Evolutionary conservation across 2,113 vertebrate genomes (phyloP).

Genomic region (Pterophyllum scalare): DNA sequence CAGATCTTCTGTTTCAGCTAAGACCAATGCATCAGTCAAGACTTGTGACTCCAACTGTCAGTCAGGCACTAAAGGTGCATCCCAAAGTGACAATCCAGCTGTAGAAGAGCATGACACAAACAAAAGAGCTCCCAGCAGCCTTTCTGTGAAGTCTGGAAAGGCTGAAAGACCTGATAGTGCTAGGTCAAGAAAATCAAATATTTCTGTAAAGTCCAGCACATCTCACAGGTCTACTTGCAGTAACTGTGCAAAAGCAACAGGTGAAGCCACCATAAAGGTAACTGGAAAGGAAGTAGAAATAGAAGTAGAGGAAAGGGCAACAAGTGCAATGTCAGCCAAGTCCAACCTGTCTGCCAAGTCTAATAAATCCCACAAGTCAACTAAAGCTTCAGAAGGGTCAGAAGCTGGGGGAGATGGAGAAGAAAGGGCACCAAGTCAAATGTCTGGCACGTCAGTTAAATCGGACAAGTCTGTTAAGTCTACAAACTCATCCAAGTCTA

Average conservation of each 20-base stretch:
- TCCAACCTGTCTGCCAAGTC: slow-evolving; percentile 59
- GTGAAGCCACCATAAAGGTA: not conserved
- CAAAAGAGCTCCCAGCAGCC: slow-evolving; percentile 22
- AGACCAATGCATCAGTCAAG: slow-evolving; percentile 33
- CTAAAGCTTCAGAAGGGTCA: slow-evolving; percentile 38
- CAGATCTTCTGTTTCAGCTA: slow-evolving; percentile 50
- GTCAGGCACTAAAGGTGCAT: not conserved
- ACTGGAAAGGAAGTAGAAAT: slow-evolving; percentile 7
- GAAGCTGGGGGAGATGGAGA: slow-evolving; percentile 20
- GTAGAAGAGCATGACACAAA: slow-evolving; percentile 25
- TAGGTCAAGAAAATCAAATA: slow-evolving; percentile 47
- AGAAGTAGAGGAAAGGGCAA: slow-evolving; percentile 37
- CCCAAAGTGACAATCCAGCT: slow-evolving; percentile 13
- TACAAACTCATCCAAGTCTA: slow-evolving; percentile 29
- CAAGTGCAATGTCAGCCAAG: slow-evolving; percentile 51
- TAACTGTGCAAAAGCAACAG: not conserved
- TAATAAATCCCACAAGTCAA: slow-evolving; percentile 42
- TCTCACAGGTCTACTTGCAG: slow-evolving; percentile 39
- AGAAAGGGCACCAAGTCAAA: slow-evolving; percentile 47
- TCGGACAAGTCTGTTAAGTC: slow-evolving; percentile 49
- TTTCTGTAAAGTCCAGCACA: slow-evolving; percentile 28
- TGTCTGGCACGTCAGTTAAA: slow-evolving; percentile 48
- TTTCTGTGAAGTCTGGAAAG: slow-evolving; percentile 35
- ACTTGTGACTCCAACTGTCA: slow-evolving; percentile 27
- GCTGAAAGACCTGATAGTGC: slow-evolving; percentile 41